Evolutionary conservation across 2,113 vertebrate species (phyloP).

Genomic region (Catharus minimus): DNA sequence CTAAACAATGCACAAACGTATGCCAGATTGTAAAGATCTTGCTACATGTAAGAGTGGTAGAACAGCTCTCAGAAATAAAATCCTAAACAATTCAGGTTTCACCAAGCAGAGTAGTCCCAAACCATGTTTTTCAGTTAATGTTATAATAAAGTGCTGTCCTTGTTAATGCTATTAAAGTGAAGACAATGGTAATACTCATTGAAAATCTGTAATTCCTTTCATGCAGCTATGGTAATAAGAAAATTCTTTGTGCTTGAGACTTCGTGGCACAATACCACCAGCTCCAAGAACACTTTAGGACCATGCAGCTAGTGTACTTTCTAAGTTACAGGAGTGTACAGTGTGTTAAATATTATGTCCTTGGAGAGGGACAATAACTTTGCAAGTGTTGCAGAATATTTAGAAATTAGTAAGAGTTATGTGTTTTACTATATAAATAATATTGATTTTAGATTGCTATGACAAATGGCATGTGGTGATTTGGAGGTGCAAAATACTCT

Average conservation of each 20-base stretch:
- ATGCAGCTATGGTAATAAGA: not conserved
- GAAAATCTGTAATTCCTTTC: constrained; percentile 11
- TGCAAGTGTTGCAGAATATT: not conserved
- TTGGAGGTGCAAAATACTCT: not conserved
- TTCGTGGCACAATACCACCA: not conserved
- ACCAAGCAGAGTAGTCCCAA: constrained; percentile 6
- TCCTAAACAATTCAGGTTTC: constrained; percentile 29
- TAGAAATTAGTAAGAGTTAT: not conserved
- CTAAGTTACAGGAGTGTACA: constrained; percentile 6
- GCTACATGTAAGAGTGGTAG: not conserved
- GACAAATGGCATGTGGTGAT: not conserved
- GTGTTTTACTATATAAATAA: not conserved
- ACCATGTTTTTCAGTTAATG: not conserved
- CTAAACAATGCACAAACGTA: constrained; percentile 8
- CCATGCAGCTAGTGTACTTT: not conserved
- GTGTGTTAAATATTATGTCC: not conserved
- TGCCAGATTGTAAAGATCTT: not conserved
- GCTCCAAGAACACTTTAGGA: not conserved
- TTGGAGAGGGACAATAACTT: not conserved
- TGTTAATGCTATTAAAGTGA: constrained; percentile 24
- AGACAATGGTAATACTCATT: not conserved
- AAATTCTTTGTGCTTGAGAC: not conserved
- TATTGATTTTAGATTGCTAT: not conserved
- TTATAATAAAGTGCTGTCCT: constrained; percentile 22
- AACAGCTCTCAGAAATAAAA: constrained; percentile 45